Conservation (phyloP, 2,113 vertebrate species). For the Podarcis raffonei region DNA sequence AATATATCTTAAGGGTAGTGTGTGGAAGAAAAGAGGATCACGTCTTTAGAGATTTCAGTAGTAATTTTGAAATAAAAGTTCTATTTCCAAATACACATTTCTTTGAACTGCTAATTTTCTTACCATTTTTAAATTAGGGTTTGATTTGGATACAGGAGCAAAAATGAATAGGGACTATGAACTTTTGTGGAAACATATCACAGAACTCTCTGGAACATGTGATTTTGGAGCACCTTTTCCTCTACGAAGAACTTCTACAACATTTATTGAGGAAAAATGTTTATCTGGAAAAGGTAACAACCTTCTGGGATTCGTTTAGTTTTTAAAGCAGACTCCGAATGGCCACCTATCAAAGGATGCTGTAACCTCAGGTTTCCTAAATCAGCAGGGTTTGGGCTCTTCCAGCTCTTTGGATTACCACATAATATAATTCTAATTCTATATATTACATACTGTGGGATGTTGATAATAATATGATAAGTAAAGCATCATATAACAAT, state of each 20-base stretch:
- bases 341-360: neutral
- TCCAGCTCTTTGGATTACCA: neutral
- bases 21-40: no score
- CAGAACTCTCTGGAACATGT: neutral
- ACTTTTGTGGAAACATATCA: neutral
- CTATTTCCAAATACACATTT: neutral
- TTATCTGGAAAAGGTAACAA: neutral
- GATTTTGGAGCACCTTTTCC: neutral
- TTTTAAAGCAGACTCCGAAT: neutral
- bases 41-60: no score
- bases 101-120: neutral
- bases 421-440: neutral
- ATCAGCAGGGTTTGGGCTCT: neutral
- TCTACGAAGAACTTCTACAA: neutral
- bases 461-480: neutral
- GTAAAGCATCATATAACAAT: no score
- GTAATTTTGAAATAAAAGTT: neutral
- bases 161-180: neutral
- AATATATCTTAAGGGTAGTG: no score
- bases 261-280: neutral
- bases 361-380: neutral
- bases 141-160: conserved; percentile 8
- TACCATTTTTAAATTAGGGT: neutral
- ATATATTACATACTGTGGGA: neutral
- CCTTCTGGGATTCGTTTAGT: neutral